phyloP scores from a whole-genome alignment of 1,140 invertebrate genomes.

The Portunus trituberculatus region DNA sequence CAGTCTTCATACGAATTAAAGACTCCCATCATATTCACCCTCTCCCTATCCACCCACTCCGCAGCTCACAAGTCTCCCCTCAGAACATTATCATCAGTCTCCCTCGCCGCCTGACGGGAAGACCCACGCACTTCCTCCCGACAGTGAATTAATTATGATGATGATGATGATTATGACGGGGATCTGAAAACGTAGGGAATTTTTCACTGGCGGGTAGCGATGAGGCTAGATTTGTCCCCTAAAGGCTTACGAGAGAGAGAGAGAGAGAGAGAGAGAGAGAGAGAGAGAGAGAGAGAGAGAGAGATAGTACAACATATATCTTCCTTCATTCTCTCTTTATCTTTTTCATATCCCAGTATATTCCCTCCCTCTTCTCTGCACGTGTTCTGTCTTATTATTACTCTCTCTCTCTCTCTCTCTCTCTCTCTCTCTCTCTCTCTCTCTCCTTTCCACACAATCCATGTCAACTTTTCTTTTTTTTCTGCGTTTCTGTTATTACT shows the following conservation, averaged over 20 bases:
- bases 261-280: not conserved
- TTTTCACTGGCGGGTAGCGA: not conserved
- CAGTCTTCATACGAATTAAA: not conserved
- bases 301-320: not conserved
- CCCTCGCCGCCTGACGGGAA: not conserved
- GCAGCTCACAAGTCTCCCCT: too few species aligned
- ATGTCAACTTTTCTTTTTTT: too few species aligned
- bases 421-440: too few species aligned
- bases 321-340: too few species aligned
- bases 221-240: too few species aligned
- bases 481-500: too few species aligned
- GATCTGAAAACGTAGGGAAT: not conserved
- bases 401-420: too few species aligned
- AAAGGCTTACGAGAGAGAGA: not conserved
- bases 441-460: too few species aligned
- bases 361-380: too few species aligned
- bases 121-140: not conserved
- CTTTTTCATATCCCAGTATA: too few species aligned
- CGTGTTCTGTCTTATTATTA: too few species aligned
- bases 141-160: not conserved
- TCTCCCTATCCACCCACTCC: not conserved
- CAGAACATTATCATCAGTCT: not conserved
- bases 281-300: not conserved
- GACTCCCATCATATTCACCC: too few species aligned
- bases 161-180: not conserved